These are phyloP conservation scores for Natator depressus DNA, from an alignment of 2,113 vertebrate genomes.

Conservation along the genomic window DNA sequence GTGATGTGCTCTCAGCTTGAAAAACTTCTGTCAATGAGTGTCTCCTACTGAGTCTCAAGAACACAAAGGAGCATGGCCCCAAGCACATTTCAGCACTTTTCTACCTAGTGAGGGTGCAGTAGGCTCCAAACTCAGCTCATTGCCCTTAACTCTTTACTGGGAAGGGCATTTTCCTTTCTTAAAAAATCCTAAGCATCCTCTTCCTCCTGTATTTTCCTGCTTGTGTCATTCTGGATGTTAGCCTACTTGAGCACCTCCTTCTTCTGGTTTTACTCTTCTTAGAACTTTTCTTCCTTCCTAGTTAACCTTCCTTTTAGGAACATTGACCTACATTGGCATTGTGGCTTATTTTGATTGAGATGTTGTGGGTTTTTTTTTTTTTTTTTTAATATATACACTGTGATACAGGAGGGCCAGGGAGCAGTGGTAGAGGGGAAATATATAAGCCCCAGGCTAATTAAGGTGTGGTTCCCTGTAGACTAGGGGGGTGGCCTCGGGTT, in stretches of 20 bases:
- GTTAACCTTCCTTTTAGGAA: background rate
- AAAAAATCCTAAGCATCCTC: background rate
- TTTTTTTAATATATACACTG: no score
- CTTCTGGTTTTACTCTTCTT: background rate
- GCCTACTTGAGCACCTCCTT: background rate
- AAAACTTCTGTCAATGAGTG: fast-evolving
- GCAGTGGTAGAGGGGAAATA: no score
- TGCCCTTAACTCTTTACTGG: background rate
- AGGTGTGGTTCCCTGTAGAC: no score
- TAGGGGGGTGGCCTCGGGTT: no score
- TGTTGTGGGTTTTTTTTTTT: no score
- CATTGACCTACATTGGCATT: background rate
- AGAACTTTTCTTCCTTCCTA: background rate
- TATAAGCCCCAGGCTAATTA: no score
- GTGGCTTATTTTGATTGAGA: background rate
- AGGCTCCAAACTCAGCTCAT: fast-evolving
- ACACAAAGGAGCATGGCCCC: fast-evolving
- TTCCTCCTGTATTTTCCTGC: background rate
- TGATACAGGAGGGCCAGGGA: no score
- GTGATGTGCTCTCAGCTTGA: fast-evolving
- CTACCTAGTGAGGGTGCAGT: fast-evolving
- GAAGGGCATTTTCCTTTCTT: background rate
- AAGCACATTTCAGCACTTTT: fast-evolving
- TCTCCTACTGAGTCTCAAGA: fast-evolving
- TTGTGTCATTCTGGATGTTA: background rate